Evolutionary conservation across 2,888 invertebrate species (phyloP), one percentile per base, ranked within the genome.

Genomic region (Meteorus cinctellus): DNA sequence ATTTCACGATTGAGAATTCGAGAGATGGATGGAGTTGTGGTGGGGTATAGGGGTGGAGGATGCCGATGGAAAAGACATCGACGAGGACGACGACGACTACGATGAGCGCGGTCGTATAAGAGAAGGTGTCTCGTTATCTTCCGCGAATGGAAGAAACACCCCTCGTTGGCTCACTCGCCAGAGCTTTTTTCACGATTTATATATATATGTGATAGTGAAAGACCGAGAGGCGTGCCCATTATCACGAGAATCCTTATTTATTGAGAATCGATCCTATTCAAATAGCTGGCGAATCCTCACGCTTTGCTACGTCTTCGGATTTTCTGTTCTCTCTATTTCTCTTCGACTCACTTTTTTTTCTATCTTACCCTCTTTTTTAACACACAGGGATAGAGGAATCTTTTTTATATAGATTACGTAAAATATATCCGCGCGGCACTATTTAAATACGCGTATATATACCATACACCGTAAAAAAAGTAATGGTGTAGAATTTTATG

Each of bases 251-350:
- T 86, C 85, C 85, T 86, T 85, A 86, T 86, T 86, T 86, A 86
- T 86, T 85, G 85, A 79, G 82, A 85, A 86, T 86, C 86, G 86
- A 86, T 86, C 85, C 85, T 84, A 86, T 86, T 86, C 86, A 86
- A 86, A 86, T 86, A 82, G 79, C 75, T 60, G 75, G 19, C 74
- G 75, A 76, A 74, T 76, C 72, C 75, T 68, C 69, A 78, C 82
- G 10, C 19, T 79, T 75, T 78, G 75, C 77, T 76, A 72, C 75
- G 63, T 68, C 73, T 66, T 74, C 60, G 70, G 36, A 70, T 77
- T 74, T 74, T 45, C 70, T 60, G n/a, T 70, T 66, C 19, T 31
- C 41, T 8, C 29, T 4, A 6, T 55, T 59, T 51, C 55, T 51
- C 67, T 24, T 66, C 66, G 51, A 72, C 48, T 73, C 68, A 63